Conservation (phyloP, 2,888 invertebrate genomes). For the Drosophila leonis region DNA sequence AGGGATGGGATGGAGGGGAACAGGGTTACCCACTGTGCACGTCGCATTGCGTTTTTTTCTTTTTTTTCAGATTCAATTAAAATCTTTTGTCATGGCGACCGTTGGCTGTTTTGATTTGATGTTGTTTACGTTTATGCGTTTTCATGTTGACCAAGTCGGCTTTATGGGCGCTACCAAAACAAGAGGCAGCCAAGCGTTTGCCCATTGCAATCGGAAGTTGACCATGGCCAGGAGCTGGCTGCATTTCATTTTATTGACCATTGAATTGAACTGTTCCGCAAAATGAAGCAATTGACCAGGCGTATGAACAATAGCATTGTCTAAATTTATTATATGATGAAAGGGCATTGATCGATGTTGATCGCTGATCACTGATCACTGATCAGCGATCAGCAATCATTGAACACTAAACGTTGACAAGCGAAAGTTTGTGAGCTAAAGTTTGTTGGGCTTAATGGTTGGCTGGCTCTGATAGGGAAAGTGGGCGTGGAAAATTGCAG, state of each 20-base stretch:
- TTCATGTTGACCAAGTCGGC: constrained; percentile 26
- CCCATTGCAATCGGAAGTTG: constrained; percentile 56
- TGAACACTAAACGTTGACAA: constrained; percentile 37
- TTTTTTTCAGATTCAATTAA: constrained; percentile 75
- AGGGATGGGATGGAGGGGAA: background rate
- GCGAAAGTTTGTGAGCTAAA: constrained; percentile 58
- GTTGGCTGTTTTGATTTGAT: constrained; percentile 56
- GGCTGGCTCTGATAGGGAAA: constrained; percentile 37
- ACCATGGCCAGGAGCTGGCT: constrained; percentile 52
- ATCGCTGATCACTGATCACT: constrained; percentile 33
- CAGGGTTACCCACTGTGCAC: constrained; percentile 54
- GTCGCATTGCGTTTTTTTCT: constrained; percentile 68
- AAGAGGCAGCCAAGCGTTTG: constrained; percentile 61
- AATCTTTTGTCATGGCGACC: constrained; percentile 73
- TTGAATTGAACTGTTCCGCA: constrained; percentile 38
- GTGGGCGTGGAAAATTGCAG: constrained; percentile 33
- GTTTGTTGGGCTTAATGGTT: constrained; percentile 28
- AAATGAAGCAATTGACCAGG: constrained; percentile 57
- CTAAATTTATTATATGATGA: constrained; percentile 43
- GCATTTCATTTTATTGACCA: constrained; percentile 33
- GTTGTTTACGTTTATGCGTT: constrained; percentile 44
- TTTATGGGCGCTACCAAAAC: constrained; percentile 48
- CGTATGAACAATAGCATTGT: constrained; percentile 27
- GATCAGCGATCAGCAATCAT: constrained; percentile 14
- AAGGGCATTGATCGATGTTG: constrained; percentile 66